Evolutionary conservation across 2,888 invertebrate species (phyloP), one percentile per base, ranked within the genome.

Genomic region (Globia sparganii): DNA sequence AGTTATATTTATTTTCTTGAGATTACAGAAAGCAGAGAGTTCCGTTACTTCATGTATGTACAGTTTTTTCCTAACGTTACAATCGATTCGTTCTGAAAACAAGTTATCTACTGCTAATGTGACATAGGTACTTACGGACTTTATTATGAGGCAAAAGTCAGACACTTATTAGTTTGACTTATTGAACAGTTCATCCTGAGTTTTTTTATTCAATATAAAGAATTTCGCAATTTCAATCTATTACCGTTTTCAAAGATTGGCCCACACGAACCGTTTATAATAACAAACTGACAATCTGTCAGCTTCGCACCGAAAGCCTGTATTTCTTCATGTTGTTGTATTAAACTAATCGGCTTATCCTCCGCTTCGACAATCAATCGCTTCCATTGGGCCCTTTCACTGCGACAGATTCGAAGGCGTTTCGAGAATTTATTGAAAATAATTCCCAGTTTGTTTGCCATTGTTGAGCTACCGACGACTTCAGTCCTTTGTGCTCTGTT

Each of bases 371-470:
- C 91, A 92, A 92, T 92, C 89, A 87, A 89, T 85, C 89, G 90
- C 91, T 88, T 91, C 92, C 87, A 93, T 94, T 92, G 91, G 93
- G 90, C 90, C 91, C 91, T 93, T 93, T 92, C 86, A 91, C 88
- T 84, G 85, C 90, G 88, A 90, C 88, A 91, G 90, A 94, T 94
- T 93, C 92, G 94, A 93, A 95, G 95, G 94, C 95, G 95, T 95
- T 95, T 94, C 91, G 93, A 93, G 94, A 95, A 96, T 95, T 94
- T 94, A 95, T 96, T 93, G 95, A 93, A 95, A 96, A 95, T 94
- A 96, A 95, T 96, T 95, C 95, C 91, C 94, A 95, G 95, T 96
- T 95, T 96, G 95, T 96, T 95, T 94, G 94, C 94, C 88, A 95
- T 96, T 96, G 96, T 96, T 81, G 91, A 89, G 89, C 94, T 94